phyloP scores from a whole-genome alignment of 2,888 invertebrate species.

The Ochlodes sylvanus region DNA sequence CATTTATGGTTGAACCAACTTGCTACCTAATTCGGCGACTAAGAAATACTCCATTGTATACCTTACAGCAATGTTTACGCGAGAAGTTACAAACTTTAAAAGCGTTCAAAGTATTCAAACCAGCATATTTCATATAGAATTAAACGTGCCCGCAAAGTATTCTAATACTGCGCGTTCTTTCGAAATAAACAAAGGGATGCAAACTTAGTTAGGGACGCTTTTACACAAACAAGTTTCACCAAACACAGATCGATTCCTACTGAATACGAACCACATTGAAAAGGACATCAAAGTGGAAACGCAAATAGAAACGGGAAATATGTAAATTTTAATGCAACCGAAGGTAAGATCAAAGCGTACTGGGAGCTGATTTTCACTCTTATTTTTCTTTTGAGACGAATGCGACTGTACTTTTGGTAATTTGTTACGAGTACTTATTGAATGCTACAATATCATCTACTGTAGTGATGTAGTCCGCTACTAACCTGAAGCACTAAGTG shows the following conservation, averaged over 20 bases:
- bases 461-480: not conserved
- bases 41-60: not conserved
- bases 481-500: not conserved
- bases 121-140: constrained; percentile 16
- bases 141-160: constrained; percentile 29
- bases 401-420: constrained; percentile 40
- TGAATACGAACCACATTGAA: constrained; percentile 60
- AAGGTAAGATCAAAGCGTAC: constrained; percentile 73
- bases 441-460: not conserved
- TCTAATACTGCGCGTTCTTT: constrained; percentile 41
- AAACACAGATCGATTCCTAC: constrained; percentile 46
- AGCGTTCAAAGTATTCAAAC: constrained; percentile 7
- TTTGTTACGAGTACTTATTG: constrained; percentile 5
- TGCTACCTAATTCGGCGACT: not conserved
- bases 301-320: constrained; percentile 75
- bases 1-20: not conserved
- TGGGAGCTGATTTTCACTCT: constrained; percentile 52
- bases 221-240: constrained; percentile 47
- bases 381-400: constrained; percentile 48
- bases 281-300: constrained; percentile 76
- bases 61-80: not conserved
- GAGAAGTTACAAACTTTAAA: constrained; percentile 7
- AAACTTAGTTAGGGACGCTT: constrained; percentile 48
- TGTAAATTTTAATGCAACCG: constrained; percentile 79
- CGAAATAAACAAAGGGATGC: constrained; percentile 41